A percentile compares a stretch with the other conserved stretches of the same genome.
Conservation (phyloP, 2,113 vertebrate species). For the Calyptommatus sinebrachiatus region DNA sequence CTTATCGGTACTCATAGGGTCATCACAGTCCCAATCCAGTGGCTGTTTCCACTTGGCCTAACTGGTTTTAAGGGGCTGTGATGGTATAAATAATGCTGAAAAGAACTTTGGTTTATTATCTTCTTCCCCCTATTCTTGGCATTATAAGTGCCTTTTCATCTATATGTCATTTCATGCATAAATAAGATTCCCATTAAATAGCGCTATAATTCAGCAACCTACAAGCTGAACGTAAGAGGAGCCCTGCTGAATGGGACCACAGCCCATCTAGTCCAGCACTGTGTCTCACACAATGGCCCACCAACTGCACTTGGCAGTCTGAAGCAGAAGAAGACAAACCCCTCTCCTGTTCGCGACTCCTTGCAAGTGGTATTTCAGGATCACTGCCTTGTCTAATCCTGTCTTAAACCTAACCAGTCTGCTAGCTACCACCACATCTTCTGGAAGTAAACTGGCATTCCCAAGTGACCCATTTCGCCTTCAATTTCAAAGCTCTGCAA, state of each 20-base stretch:
- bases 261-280: no score
- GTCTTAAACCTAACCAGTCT: no score
- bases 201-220: accelerated
- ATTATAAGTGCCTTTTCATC: background rate
- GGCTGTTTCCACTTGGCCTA: background rate
- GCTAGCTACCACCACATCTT: no score
- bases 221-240: accelerated
- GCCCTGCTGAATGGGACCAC: no score
- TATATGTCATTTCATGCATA: background rate
- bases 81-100: background rate
- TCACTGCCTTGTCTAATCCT: no score
- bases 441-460: background rate
- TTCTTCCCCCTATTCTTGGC: background rate
- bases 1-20: background rate
- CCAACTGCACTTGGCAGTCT: no score
- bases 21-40: background rate
- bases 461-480: background rate
- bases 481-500: background rate
- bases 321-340: no score
- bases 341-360: no score
- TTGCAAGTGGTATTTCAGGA: no score
- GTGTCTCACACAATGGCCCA: no score
- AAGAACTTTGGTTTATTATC: background rate
- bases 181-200: background rate
- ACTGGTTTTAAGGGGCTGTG: background rate